Evolutionary conservation across 2,797 vertebrate species (phyloP), one percentile per base, ranked within the genome.

Genomic region (Anas georgica): DNA sequence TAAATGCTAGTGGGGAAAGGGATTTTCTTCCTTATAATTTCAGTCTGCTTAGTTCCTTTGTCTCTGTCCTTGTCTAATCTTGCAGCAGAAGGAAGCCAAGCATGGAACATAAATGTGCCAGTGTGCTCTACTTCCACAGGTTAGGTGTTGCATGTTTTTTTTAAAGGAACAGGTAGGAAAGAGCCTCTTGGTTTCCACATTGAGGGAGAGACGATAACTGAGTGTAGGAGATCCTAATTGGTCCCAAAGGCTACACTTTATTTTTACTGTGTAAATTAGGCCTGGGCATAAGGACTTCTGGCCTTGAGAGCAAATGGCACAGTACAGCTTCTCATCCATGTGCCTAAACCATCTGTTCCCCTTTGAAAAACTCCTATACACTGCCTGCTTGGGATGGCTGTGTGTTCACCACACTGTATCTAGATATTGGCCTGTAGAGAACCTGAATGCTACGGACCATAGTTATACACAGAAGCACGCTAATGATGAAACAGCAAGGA

Each of bases 1-100:
- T 79, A 93, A 95, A 90, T 77, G 31, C 31, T 60, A 15, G 9
- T 62, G 37, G 33, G 69, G 21, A 70, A 66, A 37, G 75, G 64
- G 9, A 43, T 89, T 94, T 89, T 41, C 48, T 93, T 88, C 46
- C 46, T 91, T 90, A 79, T 77, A 45, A 70, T 35, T 83, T 85
- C 73, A 64, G 26, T 72, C 25, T 83, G 58, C 18, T 45, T 87
- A 12, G 22, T 72, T 91, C 72, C 29, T 63, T 90, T 74, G n/a
- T 81, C 33, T 21, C 16, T 18, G 2, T 70, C 56, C 45, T 73
- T 90, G 60, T 39, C 64, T 62, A 33, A 70, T 46, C 7, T 52
- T 73, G 41, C 6, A 33, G 28, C 59, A 72, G 41, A 86, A 85
- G 54, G 41, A 28, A 80, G 68, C 54, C 31, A 68, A 74, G 31